These are phyloP conservation scores for Anastrepha obliqua DNA, from an alignment of 1,140 invertebrate genomes.

Conservation along the genomic window DNA sequence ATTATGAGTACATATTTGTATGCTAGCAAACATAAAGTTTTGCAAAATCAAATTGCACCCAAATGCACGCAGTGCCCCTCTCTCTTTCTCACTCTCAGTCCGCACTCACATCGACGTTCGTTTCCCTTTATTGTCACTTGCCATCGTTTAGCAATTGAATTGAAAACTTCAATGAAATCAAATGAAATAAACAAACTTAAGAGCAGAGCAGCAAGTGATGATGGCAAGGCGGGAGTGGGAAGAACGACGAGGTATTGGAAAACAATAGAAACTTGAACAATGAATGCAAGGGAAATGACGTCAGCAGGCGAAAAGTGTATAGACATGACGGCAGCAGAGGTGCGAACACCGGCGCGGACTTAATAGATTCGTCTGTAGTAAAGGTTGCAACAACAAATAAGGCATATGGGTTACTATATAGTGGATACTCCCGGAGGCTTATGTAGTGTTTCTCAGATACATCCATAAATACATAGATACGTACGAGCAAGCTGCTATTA, in stretches of 20 bases:
- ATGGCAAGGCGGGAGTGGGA: too few species aligned
- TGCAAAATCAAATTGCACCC: constrained; percentile 35
- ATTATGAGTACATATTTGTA: neutral
- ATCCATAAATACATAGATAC: too few species aligned
- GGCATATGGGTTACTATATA: neutral
- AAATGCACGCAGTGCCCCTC: neutral
- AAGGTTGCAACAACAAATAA: too few species aligned
- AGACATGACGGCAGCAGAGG: neutral
- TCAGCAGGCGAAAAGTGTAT: constrained; percentile 14
- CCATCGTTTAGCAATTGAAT: constrained; percentile 22
- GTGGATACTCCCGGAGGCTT: too few species aligned
- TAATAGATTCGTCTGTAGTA: neutral
- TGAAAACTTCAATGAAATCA: constrained; percentile 36
- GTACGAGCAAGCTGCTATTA: too few species aligned
- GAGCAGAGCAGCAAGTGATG: neutral
- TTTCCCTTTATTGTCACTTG: constrained; percentile 4
- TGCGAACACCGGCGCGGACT: neutral
- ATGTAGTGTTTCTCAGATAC: too few species aligned
- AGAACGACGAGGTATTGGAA: neutral
- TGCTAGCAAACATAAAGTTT: constrained; percentile 35
- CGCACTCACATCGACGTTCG: neutral
- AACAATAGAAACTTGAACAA: neutral
- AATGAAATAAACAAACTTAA: constrained; percentile 1
- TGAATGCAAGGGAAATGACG: constrained; percentile 26
- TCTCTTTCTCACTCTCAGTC: neutral